Percentiles rank a stretch among this genome's conserved stretches.
phyloP scores from a whole-genome alignment of 2,797 vertebrate genomes.

The Sebastes kiyomatsui region DNA sequence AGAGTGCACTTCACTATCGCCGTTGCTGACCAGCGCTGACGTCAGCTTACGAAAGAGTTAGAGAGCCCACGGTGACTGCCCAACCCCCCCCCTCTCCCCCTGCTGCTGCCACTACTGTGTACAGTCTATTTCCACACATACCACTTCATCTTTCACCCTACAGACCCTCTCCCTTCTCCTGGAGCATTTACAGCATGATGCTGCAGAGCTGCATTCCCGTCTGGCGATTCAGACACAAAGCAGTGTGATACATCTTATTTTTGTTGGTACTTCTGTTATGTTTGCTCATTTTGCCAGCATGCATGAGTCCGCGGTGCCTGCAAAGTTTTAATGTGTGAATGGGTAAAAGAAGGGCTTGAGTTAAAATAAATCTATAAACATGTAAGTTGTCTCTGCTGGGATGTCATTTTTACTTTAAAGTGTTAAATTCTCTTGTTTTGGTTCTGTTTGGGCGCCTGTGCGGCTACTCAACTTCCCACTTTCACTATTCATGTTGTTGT shows the following conservation, averaged over 20 bases:
- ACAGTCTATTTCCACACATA: conserved; percentile 35
- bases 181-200: conserved; percentile 25
- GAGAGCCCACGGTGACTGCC: conserved; percentile 10
- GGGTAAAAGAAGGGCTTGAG: conserved; percentile 52
- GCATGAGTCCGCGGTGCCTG: conserved; percentile 51
- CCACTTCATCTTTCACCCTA: conserved; percentile 5
- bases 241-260: not conserved
- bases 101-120: conserved; percentile 28
- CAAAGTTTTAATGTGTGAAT: conserved; percentile 56
- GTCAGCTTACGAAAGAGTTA: conserved; percentile 92
- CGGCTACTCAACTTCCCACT: not conserved
- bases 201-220: conserved; percentile 13
- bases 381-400: not conserved
- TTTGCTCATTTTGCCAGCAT: conserved; percentile 60
- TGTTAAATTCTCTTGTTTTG: not conserved
- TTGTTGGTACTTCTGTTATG: conserved; percentile 36
- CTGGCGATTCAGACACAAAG: conserved; percentile 18
- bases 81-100: too few species aligned
- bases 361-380: conserved; percentile 64
- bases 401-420: not conserved
- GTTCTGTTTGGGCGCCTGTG: conserved; percentile 4
- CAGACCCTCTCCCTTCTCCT: not conserved
- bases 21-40: conserved; percentile 88
- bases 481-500: conserved; percentile 10
- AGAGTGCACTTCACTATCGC: conserved; percentile 90